Conservation (phyloP, 2,113 vertebrate genomes). For the Cisticola juncidis region DNA sequence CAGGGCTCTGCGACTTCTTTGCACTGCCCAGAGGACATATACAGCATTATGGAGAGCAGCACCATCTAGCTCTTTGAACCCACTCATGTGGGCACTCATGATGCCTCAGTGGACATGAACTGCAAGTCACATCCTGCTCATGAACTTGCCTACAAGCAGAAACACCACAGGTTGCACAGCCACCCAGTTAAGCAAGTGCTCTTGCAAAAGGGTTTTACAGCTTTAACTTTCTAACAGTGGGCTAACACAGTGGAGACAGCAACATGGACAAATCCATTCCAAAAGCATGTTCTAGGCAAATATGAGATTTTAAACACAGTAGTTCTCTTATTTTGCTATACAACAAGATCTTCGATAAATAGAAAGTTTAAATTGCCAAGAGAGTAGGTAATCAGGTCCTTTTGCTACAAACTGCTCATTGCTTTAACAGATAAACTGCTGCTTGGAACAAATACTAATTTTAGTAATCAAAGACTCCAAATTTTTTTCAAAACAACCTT, state of each 20-base stretch:
- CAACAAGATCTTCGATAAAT: not conserved
- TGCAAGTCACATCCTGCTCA: not conserved
- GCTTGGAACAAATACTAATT: slow-evolving; percentile 17
- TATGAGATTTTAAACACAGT: accelerated
- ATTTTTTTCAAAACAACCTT: not conserved
- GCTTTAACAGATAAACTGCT: not conserved
- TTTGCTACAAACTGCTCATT: not conserved
- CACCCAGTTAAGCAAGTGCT: not conserved
- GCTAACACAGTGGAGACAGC: not conserved
- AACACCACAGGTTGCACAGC: not conserved
- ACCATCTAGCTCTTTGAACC: not conserved
- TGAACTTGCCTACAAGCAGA: not conserved
- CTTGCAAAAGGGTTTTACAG: not conserved
- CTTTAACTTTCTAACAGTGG: not conserved
- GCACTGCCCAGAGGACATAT: not conserved
- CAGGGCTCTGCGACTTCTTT: not conserved
- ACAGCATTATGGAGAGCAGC: not conserved
- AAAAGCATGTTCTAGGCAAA: not conserved
- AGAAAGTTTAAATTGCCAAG: not conserved
- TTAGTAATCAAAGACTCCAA: not conserved
- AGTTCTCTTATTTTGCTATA: not conserved
- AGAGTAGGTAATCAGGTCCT: not conserved
- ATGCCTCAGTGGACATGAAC: not conserved
- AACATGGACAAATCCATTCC: not conserved
- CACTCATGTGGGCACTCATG: not conserved